Conservation (phyloP, 2,797 vertebrate species). For the Varecia variegata region DNA sequence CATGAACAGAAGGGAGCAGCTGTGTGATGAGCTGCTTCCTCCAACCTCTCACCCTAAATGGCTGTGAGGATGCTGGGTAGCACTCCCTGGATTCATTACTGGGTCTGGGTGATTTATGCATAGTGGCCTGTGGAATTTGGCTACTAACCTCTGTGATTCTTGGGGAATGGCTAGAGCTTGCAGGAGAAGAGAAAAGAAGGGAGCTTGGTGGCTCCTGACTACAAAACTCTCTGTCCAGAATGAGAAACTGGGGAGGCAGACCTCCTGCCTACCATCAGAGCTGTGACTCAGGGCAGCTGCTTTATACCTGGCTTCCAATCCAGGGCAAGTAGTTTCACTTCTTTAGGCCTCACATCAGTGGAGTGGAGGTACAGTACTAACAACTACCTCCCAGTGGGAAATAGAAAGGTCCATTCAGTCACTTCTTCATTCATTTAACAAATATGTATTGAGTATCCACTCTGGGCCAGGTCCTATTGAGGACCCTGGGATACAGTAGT, state of each 20-base stretch:
- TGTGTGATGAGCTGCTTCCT: neutral
- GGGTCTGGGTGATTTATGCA: neutral
- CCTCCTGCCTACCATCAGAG: neutral
- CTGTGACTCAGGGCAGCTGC: neutral
- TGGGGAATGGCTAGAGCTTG: neutral
- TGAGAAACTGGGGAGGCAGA: neutral
- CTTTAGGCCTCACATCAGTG: neutral
- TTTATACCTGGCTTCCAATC: neutral
- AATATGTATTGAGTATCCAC: neutral
- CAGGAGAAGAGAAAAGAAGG: neutral
- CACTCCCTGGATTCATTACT: neutral
- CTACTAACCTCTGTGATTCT: neutral
- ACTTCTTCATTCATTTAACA: neutral
- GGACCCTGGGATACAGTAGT: neutral
- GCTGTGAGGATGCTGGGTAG: neutral
- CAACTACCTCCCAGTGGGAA: neutral
- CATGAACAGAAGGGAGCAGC: neutral
- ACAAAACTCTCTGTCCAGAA: neutral
- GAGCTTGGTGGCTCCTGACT: neutral
- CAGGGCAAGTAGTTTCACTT: neutral
- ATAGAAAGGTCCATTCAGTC: neutral
- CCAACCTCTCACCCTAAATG: neutral
- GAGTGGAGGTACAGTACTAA: neutral
- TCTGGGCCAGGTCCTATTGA: neutral
- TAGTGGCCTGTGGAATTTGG: neutral